A percentile compares a stretch with the other conserved stretches of the same genome.
Conservation (phyloP, 1,140 invertebrate genomes). For the Bathynomus jamesi region DNA sequence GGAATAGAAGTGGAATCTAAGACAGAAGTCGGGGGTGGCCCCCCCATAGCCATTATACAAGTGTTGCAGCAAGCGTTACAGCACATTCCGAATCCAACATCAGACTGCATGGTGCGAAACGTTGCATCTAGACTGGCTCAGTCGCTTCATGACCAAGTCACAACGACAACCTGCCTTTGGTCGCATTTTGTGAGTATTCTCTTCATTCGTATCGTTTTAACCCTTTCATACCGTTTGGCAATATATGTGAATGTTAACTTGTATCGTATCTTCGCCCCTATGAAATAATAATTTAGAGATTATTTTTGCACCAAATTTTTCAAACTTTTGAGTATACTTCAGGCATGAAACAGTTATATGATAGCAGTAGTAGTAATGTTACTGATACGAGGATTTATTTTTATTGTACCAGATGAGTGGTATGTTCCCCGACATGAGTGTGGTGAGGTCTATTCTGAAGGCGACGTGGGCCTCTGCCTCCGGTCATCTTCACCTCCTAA, state of each 20-base stretch:
- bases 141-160: slow-evolving; percentile 52
- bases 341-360: background rate
- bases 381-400: no score
- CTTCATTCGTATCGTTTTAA: background rate
- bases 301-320: no score
- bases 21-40: background rate
- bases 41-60: background rate
- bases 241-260: no score
- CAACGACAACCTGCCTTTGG: slow-evolving; percentile 27
- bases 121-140: slow-evolving; percentile 68
- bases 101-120: slow-evolving; percentile 59
- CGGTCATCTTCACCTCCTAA: slow-evolving; percentile 41
- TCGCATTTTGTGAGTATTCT: slow-evolving; percentile 29
- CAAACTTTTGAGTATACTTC: no score
- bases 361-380: background rate
- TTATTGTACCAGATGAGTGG: slow-evolving; percentile 32
- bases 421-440: slow-evolving; percentile 38
- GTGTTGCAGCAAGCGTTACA: slow-evolving; percentile 67
- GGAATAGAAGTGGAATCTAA: slow-evolving; percentile 29
- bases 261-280: no score
- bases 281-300: no score
- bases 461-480: slow-evolving; percentile 48
- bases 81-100: slow-evolving; percentile 59
- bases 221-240: no score
- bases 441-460: slow-evolving; percentile 41